These are phyloP conservation scores for Selenia dentaria DNA, from an alignment of 2,888 invertebrate species.

Conservation along the genomic window DNA sequence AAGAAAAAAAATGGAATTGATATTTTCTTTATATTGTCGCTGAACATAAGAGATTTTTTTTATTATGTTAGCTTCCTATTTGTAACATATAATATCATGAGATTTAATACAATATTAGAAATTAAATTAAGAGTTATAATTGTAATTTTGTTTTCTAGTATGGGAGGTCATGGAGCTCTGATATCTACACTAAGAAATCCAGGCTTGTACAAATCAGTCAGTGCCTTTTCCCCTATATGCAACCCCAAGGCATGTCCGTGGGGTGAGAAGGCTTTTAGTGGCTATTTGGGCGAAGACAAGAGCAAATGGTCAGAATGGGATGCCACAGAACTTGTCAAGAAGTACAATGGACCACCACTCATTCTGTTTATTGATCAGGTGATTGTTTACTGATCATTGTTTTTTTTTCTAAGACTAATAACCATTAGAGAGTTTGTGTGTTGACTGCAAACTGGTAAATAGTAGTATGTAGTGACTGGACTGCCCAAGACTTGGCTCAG, in stretches of 20 bases:
- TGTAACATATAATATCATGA: too few species aligned
- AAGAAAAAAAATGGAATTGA: too few species aligned
- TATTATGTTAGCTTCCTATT: too few species aligned
- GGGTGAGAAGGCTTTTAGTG: conserved; percentile 94
- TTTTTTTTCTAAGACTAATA: too few species aligned
- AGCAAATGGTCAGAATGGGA: conserved; percentile 94
- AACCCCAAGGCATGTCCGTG: conserved; percentile 94
- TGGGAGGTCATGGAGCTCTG: conserved; percentile 99
- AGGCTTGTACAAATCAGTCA: conserved; percentile 93
- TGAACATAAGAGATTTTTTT: too few species aligned
- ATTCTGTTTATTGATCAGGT: conserved; percentile 96
- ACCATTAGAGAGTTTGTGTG: too few species aligned
- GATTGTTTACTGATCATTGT: conserved; percentile 32
- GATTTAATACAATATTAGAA: too few species aligned
- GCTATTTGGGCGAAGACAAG: conserved; percentile 90
- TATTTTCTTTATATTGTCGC: too few species aligned
- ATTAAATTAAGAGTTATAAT: too few species aligned
- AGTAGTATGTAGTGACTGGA: too few species aligned
- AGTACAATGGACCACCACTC: conserved; percentile 92
- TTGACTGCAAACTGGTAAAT: too few species aligned
- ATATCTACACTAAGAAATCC: conserved; percentile 96
- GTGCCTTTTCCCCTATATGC: conserved; percentile 97
- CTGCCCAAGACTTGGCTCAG: too few species aligned
- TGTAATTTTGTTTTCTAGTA: conserved; percentile 85
- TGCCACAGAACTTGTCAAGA: conserved; percentile 91